Base-by-base conservation (phyloP, 2,888 invertebrate species). In the Rhopalosiphum nymphaeae region DNA sequence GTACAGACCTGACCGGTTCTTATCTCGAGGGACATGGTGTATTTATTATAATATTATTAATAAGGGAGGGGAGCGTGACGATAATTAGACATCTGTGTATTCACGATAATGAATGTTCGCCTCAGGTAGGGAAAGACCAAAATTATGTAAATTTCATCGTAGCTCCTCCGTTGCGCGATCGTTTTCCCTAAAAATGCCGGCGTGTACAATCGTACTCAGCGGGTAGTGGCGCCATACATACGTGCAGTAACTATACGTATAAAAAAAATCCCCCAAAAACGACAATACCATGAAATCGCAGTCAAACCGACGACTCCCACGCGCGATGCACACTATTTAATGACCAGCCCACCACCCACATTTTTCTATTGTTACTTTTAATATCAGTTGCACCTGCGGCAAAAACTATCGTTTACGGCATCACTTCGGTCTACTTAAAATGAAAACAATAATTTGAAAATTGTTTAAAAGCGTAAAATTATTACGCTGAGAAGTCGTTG, bases 161-260 rank as follows among this genome's bases (percentile, higher is more conserved):
- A 2, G 46, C 49, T 53, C 49, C 61, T 26, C n/a, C 53, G 53
- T 84, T 78, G 78, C 29, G 53, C 26, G 56, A 56, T 61, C 84
- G 49, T 89, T 93, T 57, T 88, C 89, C 67, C 88, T 44, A 42
- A 93, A 88, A 88, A 93, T 78, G 92, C 44, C 92, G 87, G 49
- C 92, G 1, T 29, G n/a, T n/a, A 53, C 29, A 85, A 29, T 29
- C 29, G 56, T 87, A 87, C 93, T 84, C 93, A 89, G 93, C 93
- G 93, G 93, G 93, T 84, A 84, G 89, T 93, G 93, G 93, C 93
- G 93, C 93, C 93, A 84, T 36, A 78, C 4, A 42, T 88, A 21
- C 57, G 9, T 10, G n/a, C 5, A 42, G 25, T 42, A 92, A 11
- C 7, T 29, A 42, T 29, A 16, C 56, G 26, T 42, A 90, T 42